These are phyloP conservation scores for Eulemur macaco DNA, from an alignment of 2,113 vertebrate species.

Conservation along the genomic window DNA sequence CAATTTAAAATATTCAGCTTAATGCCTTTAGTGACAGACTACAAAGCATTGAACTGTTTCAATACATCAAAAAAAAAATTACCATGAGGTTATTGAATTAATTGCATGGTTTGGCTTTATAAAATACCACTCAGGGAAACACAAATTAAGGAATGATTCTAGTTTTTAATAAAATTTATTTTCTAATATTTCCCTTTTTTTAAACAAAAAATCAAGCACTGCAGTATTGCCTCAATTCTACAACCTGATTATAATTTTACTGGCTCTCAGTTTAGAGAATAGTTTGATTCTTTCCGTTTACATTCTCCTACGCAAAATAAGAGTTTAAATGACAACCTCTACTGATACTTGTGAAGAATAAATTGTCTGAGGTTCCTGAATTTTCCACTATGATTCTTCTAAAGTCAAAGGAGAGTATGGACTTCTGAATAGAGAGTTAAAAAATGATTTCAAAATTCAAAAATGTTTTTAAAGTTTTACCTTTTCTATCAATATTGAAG, in stretches of 20 bases:
- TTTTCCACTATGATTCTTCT: background rate
- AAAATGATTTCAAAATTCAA: background rate
- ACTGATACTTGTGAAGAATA: background rate
- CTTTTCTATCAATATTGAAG: background rate
- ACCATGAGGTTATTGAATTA: slow-evolving; percentile 43
- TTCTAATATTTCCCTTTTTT: background rate
- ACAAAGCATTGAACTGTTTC: slow-evolving; percentile 51
- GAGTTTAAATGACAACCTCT: background rate
- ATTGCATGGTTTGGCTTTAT: background rate
- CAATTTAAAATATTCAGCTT: slow-evolving; percentile 60
- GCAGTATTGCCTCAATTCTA: background rate
- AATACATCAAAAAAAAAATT: background rate
- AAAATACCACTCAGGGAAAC: background rate
- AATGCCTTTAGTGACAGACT: slow-evolving; percentile 59
- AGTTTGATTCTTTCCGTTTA: background rate
- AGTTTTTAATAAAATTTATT: background rate
- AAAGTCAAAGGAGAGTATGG: background rate
- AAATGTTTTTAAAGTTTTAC: background rate
- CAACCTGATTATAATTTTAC: background rate
- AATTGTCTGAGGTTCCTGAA: background rate
- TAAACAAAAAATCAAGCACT: background rate
- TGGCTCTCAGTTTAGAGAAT: background rate
- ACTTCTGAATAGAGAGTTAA: background rate
- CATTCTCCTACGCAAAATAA: background rate
- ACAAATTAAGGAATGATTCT: background rate